These are phyloP conservation scores for Otus scops DNA, from an alignment of 2,797 vertebrate species.

Conservation along the genomic window DNA sequence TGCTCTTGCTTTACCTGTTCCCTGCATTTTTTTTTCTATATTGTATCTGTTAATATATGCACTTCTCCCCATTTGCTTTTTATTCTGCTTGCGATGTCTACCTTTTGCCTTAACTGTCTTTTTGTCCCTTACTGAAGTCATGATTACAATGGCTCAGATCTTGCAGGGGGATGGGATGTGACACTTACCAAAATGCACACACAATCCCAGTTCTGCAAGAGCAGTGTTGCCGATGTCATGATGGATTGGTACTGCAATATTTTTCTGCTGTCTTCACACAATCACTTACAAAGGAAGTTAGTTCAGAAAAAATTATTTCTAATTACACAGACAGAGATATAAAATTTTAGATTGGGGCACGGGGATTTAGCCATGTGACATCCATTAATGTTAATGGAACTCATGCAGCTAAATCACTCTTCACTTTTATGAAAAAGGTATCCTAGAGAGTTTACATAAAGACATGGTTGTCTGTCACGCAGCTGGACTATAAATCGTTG, in stretches of 20 bases:
- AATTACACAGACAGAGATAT: neutral
- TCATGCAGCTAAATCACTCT: constrained; percentile 17
- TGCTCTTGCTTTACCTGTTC: neutral
- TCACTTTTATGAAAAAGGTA: neutral
- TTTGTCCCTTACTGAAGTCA: neutral
- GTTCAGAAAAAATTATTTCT: constrained; percentile 39
- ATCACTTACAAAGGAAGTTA: neutral
- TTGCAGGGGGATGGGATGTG: fast-evolving
- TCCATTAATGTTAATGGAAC: constrained; percentile 44
- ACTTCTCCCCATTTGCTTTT: neutral
- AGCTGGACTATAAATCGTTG: constrained; percentile 19
- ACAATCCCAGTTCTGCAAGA: neutral
- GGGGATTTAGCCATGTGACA: constrained; percentile 37
- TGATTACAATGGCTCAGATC: neutral
- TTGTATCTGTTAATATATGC: fast-evolving
- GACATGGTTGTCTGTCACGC: neutral
- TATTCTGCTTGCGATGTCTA: neutral
- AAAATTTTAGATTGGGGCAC: neutral
- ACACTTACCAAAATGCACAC: neutral
- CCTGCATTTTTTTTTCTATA: neutral
- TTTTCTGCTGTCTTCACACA: neutral
- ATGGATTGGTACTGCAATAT: neutral
- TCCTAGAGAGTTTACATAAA: constrained; percentile 17
- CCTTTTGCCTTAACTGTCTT: neutral
- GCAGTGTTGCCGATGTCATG: neutral